Conservation (phyloP, 2,888 invertebrate species). For the Sericinus montela region DNA sequence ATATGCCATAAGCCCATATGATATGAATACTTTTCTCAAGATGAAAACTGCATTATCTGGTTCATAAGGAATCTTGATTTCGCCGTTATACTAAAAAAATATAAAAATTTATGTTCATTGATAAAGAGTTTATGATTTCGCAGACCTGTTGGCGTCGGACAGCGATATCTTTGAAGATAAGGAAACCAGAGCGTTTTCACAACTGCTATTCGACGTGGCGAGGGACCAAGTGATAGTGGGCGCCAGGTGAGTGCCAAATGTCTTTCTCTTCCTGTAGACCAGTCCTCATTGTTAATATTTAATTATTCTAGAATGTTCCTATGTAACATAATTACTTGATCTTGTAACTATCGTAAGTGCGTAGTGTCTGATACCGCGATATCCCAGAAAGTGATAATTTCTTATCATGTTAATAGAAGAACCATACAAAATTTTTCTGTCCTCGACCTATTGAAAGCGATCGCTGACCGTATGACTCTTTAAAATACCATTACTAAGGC, state of each 20-base stretch:
- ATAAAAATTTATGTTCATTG: constrained; percentile 5
- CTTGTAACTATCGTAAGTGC: too few species aligned
- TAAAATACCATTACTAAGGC: too few species aligned
- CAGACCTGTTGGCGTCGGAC: constrained; percentile 84
- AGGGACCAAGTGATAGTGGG: constrained; percentile 93
- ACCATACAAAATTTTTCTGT: too few species aligned
- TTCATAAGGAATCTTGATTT: not conserved
- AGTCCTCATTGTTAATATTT: too few species aligned
- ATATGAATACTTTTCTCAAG: not conserved
- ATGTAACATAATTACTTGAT: too few species aligned
- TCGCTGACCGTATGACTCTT: too few species aligned
- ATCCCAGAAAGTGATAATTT: too few species aligned
- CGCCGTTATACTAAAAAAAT: not conserved
- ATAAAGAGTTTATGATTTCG: constrained; percentile 33
- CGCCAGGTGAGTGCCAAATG: constrained; percentile 90
- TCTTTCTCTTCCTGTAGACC: too few species aligned
- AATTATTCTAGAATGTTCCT: too few species aligned
- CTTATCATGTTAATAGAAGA: too few species aligned
- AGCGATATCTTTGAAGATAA: constrained; percentile 85
- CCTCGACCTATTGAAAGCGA: too few species aligned
- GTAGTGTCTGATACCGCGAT: too few species aligned
- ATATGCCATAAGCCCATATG: not conserved
- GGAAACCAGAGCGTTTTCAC: constrained; percentile 87
- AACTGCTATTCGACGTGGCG: constrained; percentile 91
- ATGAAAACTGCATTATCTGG: not conserved